Evolutionary conservation across 2,797 vertebrate genomes (phyloP).

Genomic region (Pseudomugil tenellus): DNA sequence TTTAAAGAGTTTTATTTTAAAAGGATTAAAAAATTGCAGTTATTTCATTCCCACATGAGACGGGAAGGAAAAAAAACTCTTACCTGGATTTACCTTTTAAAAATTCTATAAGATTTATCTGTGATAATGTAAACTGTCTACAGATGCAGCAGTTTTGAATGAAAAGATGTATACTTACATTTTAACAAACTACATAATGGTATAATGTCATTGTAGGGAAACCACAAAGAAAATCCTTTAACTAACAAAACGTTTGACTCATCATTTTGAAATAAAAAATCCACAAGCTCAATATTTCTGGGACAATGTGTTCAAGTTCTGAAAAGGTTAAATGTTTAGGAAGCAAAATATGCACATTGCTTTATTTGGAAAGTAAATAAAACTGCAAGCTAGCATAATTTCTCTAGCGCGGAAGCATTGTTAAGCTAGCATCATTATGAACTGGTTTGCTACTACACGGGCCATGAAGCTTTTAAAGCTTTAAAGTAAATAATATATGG

Average conservation of each 20-base stretch:
- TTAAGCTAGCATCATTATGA: not conserved
- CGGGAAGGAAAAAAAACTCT: not conserved
- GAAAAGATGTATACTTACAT: not conserved
- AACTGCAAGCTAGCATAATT: too few relatives aligned
- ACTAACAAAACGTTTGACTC: not conserved
- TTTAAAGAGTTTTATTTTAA: not conserved
- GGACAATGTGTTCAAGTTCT: too few relatives aligned
- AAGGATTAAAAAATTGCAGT: not conserved
- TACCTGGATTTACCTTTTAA: too few relatives aligned
- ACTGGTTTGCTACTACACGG: not conserved
- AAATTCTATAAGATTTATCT: not conserved
- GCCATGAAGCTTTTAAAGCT: not conserved
- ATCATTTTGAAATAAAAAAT: too few relatives aligned
- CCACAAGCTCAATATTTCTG: too few relatives aligned
- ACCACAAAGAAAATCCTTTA: not conserved
- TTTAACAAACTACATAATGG: too few relatives aligned
- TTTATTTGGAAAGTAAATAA: too few relatives aligned
- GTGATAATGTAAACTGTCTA: not conserved
- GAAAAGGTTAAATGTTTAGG: too few relatives aligned
- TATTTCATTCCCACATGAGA: not conserved
- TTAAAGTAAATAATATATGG: not conserved
- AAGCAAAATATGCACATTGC: too few relatives aligned
- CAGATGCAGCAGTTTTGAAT: too few relatives aligned
- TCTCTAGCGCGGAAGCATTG: not conserved
- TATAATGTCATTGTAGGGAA: not conserved